Evolutionary conservation across 1,140 invertebrate genomes (phyloP).

Genomic region (Harlomillsia oculata): DNA sequence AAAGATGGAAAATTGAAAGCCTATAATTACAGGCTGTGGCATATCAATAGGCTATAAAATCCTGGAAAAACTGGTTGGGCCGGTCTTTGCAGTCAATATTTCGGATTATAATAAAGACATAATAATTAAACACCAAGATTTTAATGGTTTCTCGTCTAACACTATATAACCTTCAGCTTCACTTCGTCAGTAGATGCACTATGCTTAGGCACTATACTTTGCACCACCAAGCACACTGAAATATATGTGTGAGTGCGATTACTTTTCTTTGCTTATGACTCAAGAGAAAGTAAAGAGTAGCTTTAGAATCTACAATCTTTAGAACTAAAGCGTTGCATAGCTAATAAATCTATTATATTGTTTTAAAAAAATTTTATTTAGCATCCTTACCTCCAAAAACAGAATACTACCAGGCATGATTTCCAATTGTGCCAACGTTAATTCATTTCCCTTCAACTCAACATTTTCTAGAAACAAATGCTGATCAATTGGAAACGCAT

Average conservation of each 20-base stretch:
- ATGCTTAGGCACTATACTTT: not conserved
- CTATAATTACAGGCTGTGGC: conserved; percentile 28
- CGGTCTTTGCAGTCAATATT: conserved; percentile 19
- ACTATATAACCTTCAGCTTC: not conserved
- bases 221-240: not conserved
- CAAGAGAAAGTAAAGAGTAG: not conserved
- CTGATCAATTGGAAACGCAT: conserved; percentile 47
- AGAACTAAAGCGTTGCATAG: not conserved
- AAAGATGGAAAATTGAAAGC: conserved; percentile 27
- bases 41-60: conserved; percentile 26
- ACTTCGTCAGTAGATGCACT: not conserved
- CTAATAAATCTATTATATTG: not conserved
- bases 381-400: conserved; percentile 42
- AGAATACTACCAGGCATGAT: conserved; percentile 44
- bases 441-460: conserved; percentile 35
- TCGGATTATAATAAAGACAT: conserved; percentile 31
- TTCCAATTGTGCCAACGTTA: conserved; percentile 41
- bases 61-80: conserved; percentile 26
- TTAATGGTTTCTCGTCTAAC: conserved; percentile 14
- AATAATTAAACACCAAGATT: conserved; percentile 29
- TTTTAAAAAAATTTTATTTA: not conserved
- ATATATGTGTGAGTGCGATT: too few relatives aligned
- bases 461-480: conserved; percentile 29
- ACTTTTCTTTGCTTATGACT: not conserved
- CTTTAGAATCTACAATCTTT: not conserved